Conservation (phyloP, 2,888 invertebrate genomes). For the Hirtodrosophila alboralis region DNA sequence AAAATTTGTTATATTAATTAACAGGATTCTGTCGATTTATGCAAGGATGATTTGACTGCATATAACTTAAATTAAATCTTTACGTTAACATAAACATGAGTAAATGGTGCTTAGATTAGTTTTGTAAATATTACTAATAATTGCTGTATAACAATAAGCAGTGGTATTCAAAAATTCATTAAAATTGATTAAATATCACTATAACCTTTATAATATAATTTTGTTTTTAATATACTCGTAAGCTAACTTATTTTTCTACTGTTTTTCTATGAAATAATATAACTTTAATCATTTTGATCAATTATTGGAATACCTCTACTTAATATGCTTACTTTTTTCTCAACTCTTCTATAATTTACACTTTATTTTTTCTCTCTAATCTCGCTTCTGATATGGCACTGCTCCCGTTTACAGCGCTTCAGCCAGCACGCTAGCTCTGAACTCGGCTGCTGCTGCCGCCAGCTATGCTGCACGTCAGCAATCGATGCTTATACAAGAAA, state of each 20-base stretch:
- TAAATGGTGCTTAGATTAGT: neutral
- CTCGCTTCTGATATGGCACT: slow-evolving; percentile 44
- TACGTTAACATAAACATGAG: no score
- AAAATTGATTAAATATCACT: neutral
- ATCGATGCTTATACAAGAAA: slow-evolving; percentile 84
- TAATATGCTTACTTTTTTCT: slow-evolving; percentile 4
- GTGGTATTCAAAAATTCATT: slow-evolving; percentile 10
- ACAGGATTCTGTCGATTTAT: no score
- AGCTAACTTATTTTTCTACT: no score
- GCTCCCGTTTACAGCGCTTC: slow-evolving; percentile 71
- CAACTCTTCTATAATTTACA: slow-evolving; percentile 8
- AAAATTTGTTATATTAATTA: no score
- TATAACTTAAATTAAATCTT: no score
- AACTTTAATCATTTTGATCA: neutral
- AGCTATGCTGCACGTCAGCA: slow-evolving; percentile 51
- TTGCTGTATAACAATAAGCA: neutral
- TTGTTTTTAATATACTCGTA: no score
- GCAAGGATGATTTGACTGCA: no score
- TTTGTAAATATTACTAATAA: slow-evolving; percentile 1
- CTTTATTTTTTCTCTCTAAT: slow-evolving; percentile 17
- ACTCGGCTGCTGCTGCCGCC: slow-evolving; percentile 64
- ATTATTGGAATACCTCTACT: slow-evolving; percentile 11
- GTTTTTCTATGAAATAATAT: no score
- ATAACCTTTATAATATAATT: no score
- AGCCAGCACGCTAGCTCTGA: slow-evolving; percentile 80